Evolutionary conservation across 2,888 invertebrate species (phyloP).

Genomic region (Rhagium mordax): DNA sequence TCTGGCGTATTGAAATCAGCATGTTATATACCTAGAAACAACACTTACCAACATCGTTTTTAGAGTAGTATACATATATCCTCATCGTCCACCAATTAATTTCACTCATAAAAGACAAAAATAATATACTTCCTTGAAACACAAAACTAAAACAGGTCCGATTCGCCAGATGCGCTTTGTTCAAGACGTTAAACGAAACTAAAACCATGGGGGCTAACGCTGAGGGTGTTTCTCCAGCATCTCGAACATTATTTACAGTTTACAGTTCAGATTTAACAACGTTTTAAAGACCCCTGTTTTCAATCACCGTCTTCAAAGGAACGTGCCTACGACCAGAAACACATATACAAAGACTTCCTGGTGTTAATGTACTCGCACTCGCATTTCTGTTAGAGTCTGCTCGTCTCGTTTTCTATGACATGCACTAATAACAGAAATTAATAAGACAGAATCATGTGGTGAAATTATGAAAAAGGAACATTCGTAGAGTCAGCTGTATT

Average conservation of each 20-base stretch:
- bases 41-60: constrained; percentile 19
- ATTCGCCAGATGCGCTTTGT: constrained; percentile 9
- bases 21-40: no score
- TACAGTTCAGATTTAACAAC: constrained; percentile 6
- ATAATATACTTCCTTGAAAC: not conserved
- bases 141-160: not conserved
- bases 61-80: constrained; percentile 27
- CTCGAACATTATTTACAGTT: constrained; percentile 19
- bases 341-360: constrained; percentile 27
- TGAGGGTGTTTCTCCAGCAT: constrained; percentile 20
- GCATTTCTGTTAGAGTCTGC: not conserved
- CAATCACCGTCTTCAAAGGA: constrained; percentile 18
- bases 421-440: not conserved
- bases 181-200: constrained; percentile 11
- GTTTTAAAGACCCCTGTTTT: constrained; percentile 18
- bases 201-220: not conserved
- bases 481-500: not conserved
- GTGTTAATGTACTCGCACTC: constrained; percentile 16
- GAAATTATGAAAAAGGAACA: not conserved
- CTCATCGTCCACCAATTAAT: constrained; percentile 27
- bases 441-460: not conserved
- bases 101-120: constrained; percentile 14
- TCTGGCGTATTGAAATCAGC: no score
- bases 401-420: constrained; percentile 2
- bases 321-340: constrained; percentile 12